Conservation (phyloP, 2,888 invertebrate species). For the Patella ulyssiponensis region DNA sequence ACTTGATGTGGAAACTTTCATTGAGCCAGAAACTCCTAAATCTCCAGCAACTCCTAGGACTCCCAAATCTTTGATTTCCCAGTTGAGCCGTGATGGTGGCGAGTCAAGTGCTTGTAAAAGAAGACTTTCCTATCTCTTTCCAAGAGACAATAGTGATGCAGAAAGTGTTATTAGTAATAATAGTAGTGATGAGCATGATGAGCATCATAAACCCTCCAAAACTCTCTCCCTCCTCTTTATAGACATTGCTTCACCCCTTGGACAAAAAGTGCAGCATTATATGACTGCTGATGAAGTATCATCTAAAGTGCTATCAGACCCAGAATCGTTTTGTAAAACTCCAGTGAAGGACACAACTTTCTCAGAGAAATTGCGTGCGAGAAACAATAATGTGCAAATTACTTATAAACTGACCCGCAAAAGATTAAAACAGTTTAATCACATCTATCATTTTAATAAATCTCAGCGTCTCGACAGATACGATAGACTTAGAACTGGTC, state of each 20-base stretch:
- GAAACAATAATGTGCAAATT: constrained; percentile 51
- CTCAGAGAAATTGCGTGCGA: constrained; percentile 54
- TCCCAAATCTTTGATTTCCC: constrained; percentile 65
- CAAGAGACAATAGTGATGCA: constrained; percentile 37
- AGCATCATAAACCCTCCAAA: constrained; percentile 26
- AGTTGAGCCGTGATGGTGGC: constrained; percentile 56
- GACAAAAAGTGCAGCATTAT: constrained; percentile 60
- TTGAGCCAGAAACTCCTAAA: constrained; percentile 45
- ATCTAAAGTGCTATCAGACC: constrained; percentile 44
- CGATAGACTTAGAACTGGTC: constrained; percentile 50
- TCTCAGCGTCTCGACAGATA: constrained; percentile 52
- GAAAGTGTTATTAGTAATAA: constrained; percentile 42
- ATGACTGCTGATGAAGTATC: constrained; percentile 51
- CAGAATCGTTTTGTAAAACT: constrained; percentile 58
- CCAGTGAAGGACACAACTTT: constrained; percentile 56
- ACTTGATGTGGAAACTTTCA: constrained; percentile 51
- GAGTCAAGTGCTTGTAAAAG: constrained; percentile 27
- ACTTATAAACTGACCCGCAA: constrained; percentile 51
- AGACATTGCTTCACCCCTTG: constrained; percentile 59
- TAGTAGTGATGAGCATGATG: constrained; percentile 39
- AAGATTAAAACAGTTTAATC: constrained; percentile 33
- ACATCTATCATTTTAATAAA: constrained; percentile 58
- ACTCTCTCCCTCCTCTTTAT: constrained; percentile 55
- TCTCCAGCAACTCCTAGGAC: constrained; percentile 61
- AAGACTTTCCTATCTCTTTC: constrained; percentile 27